These are phyloP conservation scores for Kryptolebias marmoratus DNA, from an alignment of 2,113 vertebrate genomes.

Conservation along the genomic window DNA sequence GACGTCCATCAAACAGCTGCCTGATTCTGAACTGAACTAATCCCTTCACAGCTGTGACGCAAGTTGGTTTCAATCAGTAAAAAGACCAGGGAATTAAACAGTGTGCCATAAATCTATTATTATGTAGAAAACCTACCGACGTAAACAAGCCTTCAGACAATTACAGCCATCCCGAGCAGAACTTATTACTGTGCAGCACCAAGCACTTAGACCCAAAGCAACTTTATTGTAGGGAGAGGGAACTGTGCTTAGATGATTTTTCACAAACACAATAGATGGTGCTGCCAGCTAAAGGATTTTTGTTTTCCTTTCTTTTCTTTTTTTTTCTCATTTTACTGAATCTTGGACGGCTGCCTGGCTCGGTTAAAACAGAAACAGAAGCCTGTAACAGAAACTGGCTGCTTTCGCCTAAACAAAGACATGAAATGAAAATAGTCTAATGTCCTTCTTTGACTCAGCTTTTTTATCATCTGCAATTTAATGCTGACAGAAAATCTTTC, in stretches of 20 bases:
- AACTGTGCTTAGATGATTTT: slow-evolving; percentile 17
- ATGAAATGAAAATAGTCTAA: slow-evolving; percentile 62
- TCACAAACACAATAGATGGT: slow-evolving; percentile 36
- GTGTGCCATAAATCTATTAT: slow-evolving; percentile 20
- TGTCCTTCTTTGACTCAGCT: slow-evolving; percentile 30
- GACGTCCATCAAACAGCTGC: slow-evolving; percentile 37
- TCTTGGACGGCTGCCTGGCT: slow-evolving; percentile 52
- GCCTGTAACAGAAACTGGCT: slow-evolving; percentile 61
- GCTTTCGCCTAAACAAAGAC: slow-evolving; percentile 56
- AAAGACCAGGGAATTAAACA: slow-evolving; percentile 10
- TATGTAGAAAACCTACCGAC: neutral
- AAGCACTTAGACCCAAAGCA: slow-evolving; percentile 31
- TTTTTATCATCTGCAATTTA: slow-evolving; percentile 41
- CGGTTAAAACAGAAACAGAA: slow-evolving; percentile 72
- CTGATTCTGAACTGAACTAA: slow-evolving; percentile 22
- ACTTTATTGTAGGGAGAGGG: slow-evolving; percentile 15
- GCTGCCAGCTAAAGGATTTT: slow-evolving; percentile 22
- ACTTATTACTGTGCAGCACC: slow-evolving; percentile 10
- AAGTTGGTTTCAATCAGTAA: slow-evolving; percentile 5
- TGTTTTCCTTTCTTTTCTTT: slow-evolving; percentile 8
- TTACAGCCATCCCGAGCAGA: slow-evolving; percentile 19
- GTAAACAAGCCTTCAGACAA: slow-evolving; percentile 36
- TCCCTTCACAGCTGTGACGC: slow-evolving; percentile 4
- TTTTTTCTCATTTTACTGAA: slow-evolving; percentile 12
- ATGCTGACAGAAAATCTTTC: slow-evolving; percentile 35